A percentile compares a stretch with the other conserved stretches of the same genome.
Conservation (phyloP, 2,797 vertebrate species). For the Denticeps clupeoides region DNA sequence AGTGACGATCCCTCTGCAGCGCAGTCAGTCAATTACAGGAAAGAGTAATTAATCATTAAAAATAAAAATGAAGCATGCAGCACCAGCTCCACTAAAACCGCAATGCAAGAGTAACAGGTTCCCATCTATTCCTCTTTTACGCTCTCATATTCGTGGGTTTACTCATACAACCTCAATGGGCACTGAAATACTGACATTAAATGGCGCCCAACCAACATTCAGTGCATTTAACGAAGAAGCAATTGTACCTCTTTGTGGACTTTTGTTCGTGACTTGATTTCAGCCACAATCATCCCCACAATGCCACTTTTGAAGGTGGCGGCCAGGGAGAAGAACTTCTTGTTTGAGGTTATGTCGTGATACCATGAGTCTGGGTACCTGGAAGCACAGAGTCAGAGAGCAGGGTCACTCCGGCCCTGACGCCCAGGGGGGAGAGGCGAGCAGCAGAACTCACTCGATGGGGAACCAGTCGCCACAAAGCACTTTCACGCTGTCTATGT, state of each 20-base stretch:
- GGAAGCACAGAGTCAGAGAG: constrained; percentile 5
- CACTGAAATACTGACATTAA: no score
- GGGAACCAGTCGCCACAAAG: constrained; percentile 98
- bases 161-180: no score
- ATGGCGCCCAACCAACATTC: no score
- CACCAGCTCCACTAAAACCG: no score
- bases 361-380: constrained; percentile 99
- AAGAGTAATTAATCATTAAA: no score
- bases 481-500: constrained; percentile 95
- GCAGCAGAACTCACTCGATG: constrained; percentile 77
- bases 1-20: no score
- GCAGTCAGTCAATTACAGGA: no score
- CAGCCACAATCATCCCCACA: constrained; percentile 97
- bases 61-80: no score
- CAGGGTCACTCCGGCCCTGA: no score
- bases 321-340: constrained; percentile 97
- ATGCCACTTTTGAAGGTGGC: constrained; percentile 90
- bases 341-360: constrained; percentile 98
- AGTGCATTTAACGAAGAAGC: background rate
- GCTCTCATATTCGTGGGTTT: no score
- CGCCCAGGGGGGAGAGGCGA: background rate
- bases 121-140: no score
- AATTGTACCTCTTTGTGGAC: constrained; percentile 89
- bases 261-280: constrained; percentile 96
- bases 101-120: no score